These are phyloP conservation scores for Manis javanica DNA, from an alignment of 2,797 vertebrate species.

Conservation along the genomic window DNA sequence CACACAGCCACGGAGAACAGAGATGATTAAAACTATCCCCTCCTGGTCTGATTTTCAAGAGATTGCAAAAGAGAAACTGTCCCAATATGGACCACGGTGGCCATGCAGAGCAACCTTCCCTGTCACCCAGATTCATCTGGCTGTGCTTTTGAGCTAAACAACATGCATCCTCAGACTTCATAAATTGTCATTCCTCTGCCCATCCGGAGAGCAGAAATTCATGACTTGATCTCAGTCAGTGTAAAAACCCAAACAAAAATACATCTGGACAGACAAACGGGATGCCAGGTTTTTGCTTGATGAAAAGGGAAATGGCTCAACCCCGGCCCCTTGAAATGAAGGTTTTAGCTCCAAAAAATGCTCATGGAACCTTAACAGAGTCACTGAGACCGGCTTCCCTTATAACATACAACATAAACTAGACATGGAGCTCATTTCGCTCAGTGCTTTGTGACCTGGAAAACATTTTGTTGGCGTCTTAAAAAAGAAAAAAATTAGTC, in stretches of 20 bases:
- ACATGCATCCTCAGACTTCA: conserved; percentile 63
- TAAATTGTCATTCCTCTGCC: conserved; percentile 29
- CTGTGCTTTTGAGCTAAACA: conserved; percentile 72
- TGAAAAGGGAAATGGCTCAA: conserved; percentile 75
- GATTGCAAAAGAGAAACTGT: conserved; percentile 12
- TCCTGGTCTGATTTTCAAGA: conserved; percentile 25
- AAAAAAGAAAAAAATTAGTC: conserved; percentile 58
- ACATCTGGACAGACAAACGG: conserved; percentile 69
- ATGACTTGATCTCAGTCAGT: conserved; percentile 73
- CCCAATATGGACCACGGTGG: neutral
- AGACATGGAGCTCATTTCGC: conserved; percentile 73
- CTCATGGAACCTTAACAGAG: conserved; percentile 78
- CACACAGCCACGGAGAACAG: neutral
- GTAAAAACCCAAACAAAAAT: conserved; percentile 80
- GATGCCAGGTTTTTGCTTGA: conserved; percentile 75
- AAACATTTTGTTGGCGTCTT: conserved; percentile 79
- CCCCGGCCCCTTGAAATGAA: conserved; percentile 79
- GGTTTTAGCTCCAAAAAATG: conserved; percentile 78
- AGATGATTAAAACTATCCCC: conserved; percentile 10
- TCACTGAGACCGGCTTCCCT: conserved; percentile 70
- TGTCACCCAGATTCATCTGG: conserved; percentile 65
- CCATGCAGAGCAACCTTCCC: neutral
- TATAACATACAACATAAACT: conserved; percentile 81
- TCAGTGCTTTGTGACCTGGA: conserved; percentile 80
- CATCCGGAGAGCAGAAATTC: conserved; percentile 54